Base-by-base conservation (phyloP, 2,113 vertebrate genomes). In the Pluvianellus socialis region DNA sequence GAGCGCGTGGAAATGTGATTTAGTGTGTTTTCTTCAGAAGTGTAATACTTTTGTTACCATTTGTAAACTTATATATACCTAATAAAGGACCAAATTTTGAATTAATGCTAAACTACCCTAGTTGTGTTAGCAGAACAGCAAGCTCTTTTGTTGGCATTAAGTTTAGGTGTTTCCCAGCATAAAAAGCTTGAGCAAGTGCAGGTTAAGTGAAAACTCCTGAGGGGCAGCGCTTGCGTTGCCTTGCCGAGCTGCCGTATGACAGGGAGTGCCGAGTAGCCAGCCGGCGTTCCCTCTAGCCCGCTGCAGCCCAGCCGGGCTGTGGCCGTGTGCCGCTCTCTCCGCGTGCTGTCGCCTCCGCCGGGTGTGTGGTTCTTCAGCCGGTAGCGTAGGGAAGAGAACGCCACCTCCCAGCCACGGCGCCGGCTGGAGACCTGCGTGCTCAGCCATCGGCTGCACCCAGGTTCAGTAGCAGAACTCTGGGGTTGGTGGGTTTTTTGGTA, bases 71-170 rank as follows among this genome's bases (percentile, higher is more conserved):
- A 10, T 10, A 86, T 89, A 61, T 47, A 55, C 66, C 61, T 32
- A 95, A 97, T 96, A 95, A 95, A 96, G 91, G 96, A 96, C 95
- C 95, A 94, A 90, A 76, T 90, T 95, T 95, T 85, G 91, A 90
- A 68, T 68, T 75, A 74, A 58, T n/a, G 38, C 50, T 53, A 24
- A 38, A 44, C 30, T 20, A 20, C 15, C 56, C 24, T 3, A 7
- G 32, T 27, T 88, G 14, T 5, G 7, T 56, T 66, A 70, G 74
- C 81, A 67, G 52, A 83, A 6, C 47, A 24, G 22, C 40, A 22
- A 13, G 38, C 47, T 49, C 35, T 17, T 86, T 63, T 47, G 49
- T 49, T 75, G 47, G 55, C 24, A 3, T 19, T 7, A n/a, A 14
- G 12, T 32, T 53, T 65, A 47, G 17, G 11, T 2, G 4, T 65